Evolutionary conservation across 1,140 invertebrate species (phyloP), one percentile per base, ranked within the genome.

Genomic region (Aphaenogaster ashmeadi): DNA sequence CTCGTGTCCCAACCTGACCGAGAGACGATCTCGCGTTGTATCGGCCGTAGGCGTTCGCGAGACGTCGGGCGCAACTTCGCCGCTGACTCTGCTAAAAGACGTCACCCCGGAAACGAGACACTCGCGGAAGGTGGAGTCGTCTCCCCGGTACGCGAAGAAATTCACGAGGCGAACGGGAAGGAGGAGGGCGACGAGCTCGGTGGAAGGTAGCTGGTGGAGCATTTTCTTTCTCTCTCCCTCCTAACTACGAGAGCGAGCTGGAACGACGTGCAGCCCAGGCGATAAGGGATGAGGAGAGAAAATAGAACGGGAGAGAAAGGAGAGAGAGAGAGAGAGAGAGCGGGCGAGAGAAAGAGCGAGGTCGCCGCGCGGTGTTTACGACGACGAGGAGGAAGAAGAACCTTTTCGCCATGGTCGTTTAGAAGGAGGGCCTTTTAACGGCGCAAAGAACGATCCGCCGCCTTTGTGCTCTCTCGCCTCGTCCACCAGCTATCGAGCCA

Each of bases 71-170:
- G 52, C 52, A 84, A 78, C 60, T 88, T 88, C 41, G 66, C 54
- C 87, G 88, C 88, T 88, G 87, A 88, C 87, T 88, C 56, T 50
- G 80, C 72, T 88, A 72, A 89, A 88, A 86, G 87, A 89, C 64
- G 80, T 88, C 80, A 88, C 58, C 72, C 52, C 80, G 64, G 62
- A 60, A 85, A 79, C 88, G 80, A 72, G 74, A 78, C 74, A 44
- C 80, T 8, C 56, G 38, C 58, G 62, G 36, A 79, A 79, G 74
- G 72, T 88, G 58, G 79, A 72, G 77, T 52, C 83, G 67, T 87
- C 74, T 81, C 21, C 13, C 41, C n/a, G 54, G n/a, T 74, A 38
- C 54, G 86, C 62, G 71, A 75, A 72, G 79, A 87, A 89, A 89
- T 89, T 89, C 71, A 60, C 75, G 58, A 64, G 38, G 44, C 71